These are phyloP conservation scores for Elaphurus davidianus DNA, from an alignment of 2,113 vertebrate species.

Conservation along the genomic window DNA sequence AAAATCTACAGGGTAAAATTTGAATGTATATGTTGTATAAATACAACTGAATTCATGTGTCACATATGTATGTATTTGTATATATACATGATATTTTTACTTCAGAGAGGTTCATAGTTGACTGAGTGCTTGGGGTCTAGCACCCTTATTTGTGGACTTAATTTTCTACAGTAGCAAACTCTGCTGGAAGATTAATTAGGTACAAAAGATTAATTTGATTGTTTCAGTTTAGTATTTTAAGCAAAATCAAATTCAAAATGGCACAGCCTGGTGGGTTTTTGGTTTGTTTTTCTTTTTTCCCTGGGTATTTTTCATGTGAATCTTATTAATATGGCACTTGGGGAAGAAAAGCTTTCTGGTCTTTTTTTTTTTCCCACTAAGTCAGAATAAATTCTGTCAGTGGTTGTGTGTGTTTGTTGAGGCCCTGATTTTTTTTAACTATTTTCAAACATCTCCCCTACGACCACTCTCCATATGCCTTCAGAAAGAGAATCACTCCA, in stretches of 20 bases:
- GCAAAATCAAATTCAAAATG: neutral
- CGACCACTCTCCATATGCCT: neutral
- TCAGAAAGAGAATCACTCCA: neutral
- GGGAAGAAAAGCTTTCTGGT: slow-evolving; percentile 63
- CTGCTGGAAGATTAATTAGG: neutral
- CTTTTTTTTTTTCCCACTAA: slow-evolving; percentile 51
- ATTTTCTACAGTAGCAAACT: neutral
- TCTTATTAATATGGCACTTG: slow-evolving; percentile 75
- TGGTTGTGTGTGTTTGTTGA: neutral
- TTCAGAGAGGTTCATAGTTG: neutral
- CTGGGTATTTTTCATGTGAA: slow-evolving; percentile 70
- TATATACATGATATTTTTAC: neutral
- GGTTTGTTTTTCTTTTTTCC: slow-evolving; percentile 40
- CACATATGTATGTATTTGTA: neutral
- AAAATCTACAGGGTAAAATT: neutral
- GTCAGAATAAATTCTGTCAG: slow-evolving; percentile 55
- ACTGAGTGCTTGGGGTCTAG: neutral
- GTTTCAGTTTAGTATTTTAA: slow-evolving; percentile 37
- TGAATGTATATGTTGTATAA: neutral
- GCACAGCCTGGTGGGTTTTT: slow-evolving; percentile 32
- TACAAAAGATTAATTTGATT: neutral
- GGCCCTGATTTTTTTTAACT: neutral
- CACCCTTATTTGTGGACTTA: neutral
- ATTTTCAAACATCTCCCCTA: neutral
- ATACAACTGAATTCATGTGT: neutral